Conservation (phyloP, 1,140 invertebrate species). For the Nixonia krombeini region DNA sequence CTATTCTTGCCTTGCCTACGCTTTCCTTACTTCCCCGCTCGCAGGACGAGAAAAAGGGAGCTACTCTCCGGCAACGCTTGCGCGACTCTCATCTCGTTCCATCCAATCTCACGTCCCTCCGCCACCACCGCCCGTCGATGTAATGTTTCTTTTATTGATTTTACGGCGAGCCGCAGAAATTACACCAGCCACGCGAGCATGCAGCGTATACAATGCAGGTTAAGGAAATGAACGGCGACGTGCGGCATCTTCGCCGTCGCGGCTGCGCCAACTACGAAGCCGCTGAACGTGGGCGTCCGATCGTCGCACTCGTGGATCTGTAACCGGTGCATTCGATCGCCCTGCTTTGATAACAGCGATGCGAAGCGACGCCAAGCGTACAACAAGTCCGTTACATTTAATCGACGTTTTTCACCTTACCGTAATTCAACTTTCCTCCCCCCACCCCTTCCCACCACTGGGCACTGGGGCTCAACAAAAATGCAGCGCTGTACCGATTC, state of each 20-base stretch:
- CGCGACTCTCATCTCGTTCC: conserved; percentile 67
- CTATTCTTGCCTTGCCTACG: conserved; percentile 58
- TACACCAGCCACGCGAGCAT: conserved; percentile 57
- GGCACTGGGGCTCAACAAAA: too few species aligned
- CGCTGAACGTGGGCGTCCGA: too few species aligned
- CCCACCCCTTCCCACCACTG: too few species aligned
- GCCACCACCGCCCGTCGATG: conserved; percentile 66
- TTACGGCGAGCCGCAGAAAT: conserved; percentile 71
- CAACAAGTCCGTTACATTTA: too few species aligned
- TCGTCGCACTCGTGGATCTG: too few species aligned
- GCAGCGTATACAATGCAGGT: conserved; percentile 34
- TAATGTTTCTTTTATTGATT: conserved; percentile 74
- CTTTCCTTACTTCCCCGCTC: conserved; percentile 54
- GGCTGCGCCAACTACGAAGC: too few species aligned
- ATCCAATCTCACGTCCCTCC: conserved; percentile 66
- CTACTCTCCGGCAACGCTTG: conserved; percentile 67
- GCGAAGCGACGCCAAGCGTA: too few species aligned
- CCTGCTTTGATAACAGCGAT: too few species aligned
- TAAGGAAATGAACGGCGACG: neutral
- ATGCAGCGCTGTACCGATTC: too few species aligned
- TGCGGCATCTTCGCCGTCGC: neutral
- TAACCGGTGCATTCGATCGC: too few species aligned
- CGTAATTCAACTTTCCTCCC: too few species aligned
- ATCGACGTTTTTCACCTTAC: too few species aligned
- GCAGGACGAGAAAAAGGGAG: conserved; percentile 41